Base-by-base conservation (phyloP, 1,140 invertebrate species). In the Globodera ellingtonae region DNA sequence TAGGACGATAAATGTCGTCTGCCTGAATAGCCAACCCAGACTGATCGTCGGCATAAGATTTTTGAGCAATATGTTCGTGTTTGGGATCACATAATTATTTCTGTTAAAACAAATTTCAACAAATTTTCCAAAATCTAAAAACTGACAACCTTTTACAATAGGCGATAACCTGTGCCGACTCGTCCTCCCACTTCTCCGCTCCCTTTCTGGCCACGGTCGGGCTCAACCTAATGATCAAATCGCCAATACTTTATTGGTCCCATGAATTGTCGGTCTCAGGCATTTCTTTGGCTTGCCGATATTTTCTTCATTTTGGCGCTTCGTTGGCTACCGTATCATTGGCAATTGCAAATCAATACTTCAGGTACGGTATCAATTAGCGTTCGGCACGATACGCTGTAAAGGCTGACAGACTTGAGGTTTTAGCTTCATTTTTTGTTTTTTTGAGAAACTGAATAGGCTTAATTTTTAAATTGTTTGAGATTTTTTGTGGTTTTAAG, bases 191-290 rank as follows among this genome's bases (percentile, higher is more conserved):
- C 0, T 72, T 62, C 47, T 78, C 66, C 5, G 47, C 8, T 15
- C 65, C 52, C 24, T 78, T 78, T 71, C 6, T 78, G 10, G 44
- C 62, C 56, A 52, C 72, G 8, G 70, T 74, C 48, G 52, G 21
- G 21, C 67, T 78, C 13, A 78, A 74, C 78, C 6, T 78, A 18
- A 9, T 50, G 18, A 47, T 71, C 47, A 78, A 78, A 46, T 72
- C 46, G 15, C n/a, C 46, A 35, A 13, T 76, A 4, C 13, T 76
- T 62, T 62, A 67, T 7, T 18, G 13, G 13, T 76, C 66, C 44
- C 47, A 13, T 6, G 66, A 44, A 76, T 24, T 76, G 44, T 35
- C 74, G 21, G 74, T 67, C 15, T 24, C 66, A 0, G 48, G 67
- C 46, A 52, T 76, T 76, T 76, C 48, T 9, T 7, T 46, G n/a